These are phyloP conservation scores for Mustelus asterias DNA, from an alignment of 2,113 vertebrate species.

Conservation along the genomic window DNA sequence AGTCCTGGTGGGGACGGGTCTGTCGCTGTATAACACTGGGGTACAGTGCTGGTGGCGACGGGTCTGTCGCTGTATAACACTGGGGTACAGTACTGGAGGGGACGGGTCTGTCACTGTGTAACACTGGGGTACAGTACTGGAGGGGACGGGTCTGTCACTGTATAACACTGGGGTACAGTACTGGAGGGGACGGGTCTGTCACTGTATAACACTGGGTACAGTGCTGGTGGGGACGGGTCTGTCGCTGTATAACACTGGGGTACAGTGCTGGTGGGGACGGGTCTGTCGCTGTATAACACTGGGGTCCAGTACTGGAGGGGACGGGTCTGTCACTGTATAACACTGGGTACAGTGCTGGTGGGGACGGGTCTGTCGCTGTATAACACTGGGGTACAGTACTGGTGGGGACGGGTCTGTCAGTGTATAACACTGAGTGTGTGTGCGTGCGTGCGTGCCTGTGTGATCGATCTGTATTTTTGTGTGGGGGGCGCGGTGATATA, in stretches of 20 bases:
- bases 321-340: not conserved
- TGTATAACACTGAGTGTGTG: not conserved
- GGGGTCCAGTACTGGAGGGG: not conserved
- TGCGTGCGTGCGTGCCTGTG: too few species aligned
- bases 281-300: not conserved
- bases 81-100: not conserved
- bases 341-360: not conserved
- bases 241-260: not conserved
- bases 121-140: not conserved
- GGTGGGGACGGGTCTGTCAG: not conserved
- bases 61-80: not conserved
- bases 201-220: not conserved
- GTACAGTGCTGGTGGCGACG: not conserved
- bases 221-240: not conserved
- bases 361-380: not conserved
- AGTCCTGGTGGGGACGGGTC: not conserved
- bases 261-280: not conserved
- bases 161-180: not conserved
- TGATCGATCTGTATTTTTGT: not conserved
- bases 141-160: not conserved
- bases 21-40: not conserved
- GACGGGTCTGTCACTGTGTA: not conserved
- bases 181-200: not conserved
- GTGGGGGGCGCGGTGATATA: too few species aligned
- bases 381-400: not conserved